phyloP scores from a whole-genome alignment of 2,797 vertebrate genomes.

The Micropoecilia bifurca region DNA sequence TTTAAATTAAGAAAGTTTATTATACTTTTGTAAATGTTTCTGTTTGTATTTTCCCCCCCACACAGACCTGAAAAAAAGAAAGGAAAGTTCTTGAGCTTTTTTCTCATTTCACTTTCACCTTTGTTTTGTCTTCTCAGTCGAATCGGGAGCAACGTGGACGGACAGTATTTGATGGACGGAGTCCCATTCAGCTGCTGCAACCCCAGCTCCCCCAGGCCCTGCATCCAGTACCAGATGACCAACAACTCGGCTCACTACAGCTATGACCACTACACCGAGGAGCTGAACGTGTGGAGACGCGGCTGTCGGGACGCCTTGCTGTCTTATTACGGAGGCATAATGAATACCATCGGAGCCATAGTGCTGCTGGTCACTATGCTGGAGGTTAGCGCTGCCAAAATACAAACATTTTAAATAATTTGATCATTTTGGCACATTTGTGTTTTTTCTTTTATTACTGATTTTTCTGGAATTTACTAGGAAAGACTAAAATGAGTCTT shows the following conservation, averaged over 20 bases:
- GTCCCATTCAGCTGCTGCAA: constrained; percentile 99
- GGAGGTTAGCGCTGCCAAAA: constrained; percentile 84
- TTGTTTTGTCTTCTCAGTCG: constrained; percentile 81
- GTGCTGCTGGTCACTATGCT: constrained; percentile 88
- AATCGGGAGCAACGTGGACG: constrained; percentile 96
- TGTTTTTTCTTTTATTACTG: not conserved
- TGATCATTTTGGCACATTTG: not conserved
- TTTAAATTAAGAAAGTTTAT: not conserved
- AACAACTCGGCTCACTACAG: constrained; percentile 98
- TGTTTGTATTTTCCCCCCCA: constrained; percentile 2
- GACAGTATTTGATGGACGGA: constrained; percentile 93
- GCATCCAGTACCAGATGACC: constrained; percentile 95
- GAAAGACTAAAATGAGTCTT: not conserved
- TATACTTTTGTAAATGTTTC: not conserved
- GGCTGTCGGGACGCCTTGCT: constrained; percentile 92
- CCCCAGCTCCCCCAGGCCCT: constrained; percentile 93
- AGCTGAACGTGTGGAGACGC: constrained; percentile 93
- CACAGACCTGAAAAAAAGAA: not conserved
- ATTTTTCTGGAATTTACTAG: not conserved
- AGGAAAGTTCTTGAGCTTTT: constrained; percentile 12
- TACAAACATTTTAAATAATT: not conserved
- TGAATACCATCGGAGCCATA: constrained; percentile 88
- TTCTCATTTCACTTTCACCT: constrained; percentile 32
- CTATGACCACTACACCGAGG: constrained; percentile 96
- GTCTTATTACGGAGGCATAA: constrained; percentile 91